Base-by-base conservation (phyloP, 2,888 invertebrate genomes). In the Tetanocera ferruginea region DNA sequence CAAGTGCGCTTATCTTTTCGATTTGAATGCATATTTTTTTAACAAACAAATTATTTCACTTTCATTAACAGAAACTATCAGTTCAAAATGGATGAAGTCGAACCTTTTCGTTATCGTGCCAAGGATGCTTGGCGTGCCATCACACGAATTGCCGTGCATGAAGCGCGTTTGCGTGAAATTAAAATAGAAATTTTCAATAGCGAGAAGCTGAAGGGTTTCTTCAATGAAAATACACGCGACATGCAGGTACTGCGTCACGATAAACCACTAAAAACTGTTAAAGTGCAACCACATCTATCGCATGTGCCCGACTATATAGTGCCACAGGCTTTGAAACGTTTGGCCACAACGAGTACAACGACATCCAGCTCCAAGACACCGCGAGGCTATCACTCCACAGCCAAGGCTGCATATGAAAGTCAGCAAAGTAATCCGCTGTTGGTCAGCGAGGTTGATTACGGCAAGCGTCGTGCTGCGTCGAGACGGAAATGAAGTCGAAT, bases 41-140 rank as follows among this genome's bases (percentile, higher is more conserved):
- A 6, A 19, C 2, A 8, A n/a, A 3, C 19, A 3, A 52, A 52
- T 17, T 5, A 57, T 23, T 57, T 25, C n/a, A 3, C 1, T 14
- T 23, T 64, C 2, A 23, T 66, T 69, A n/a, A 17, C 84, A 96
- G 95, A 88, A 95, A 96, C 77, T 99, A 98, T 90, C 94, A 97
- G 87, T 98, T 99, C 88, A 96, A 95, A 84, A 91, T 99, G 89
- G 96, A 97, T 80, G 98, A 99, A 90, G 95, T 99, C 70, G 98
- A 99, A 88, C 96, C 98, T 0, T 99, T 99, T 89, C 92, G 96
- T 81, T 98, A 99, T 90, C 92, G 99, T 83, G 95, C 98, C 0
- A 93, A 95, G 86, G 99, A 99, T 91, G 99, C 98, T 4, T 96
- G 98, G 95, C 93, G 95, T 85, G 96, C 98, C 0, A 97, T 98